phyloP scores from a whole-genome alignment of 2,113 vertebrate species.

The Butastur rufipennis region DNA sequence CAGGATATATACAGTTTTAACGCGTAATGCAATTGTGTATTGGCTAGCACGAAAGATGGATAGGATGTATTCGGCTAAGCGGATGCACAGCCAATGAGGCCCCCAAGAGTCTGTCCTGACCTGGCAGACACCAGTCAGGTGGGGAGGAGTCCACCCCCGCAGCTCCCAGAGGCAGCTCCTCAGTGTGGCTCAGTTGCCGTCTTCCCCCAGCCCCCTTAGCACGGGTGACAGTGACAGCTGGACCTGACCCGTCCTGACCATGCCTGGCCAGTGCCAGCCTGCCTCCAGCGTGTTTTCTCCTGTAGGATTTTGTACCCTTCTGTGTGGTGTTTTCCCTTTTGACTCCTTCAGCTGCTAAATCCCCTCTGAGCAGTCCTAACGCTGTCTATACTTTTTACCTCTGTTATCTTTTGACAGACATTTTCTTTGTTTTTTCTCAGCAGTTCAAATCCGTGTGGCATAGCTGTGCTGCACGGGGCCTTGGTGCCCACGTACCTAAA shows the following conservation, averaged over 20 bases:
- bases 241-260: neutral
- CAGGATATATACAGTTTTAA: neutral
- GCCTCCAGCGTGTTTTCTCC: neutral
- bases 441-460: neutral
- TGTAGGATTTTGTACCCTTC: neutral
- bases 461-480: neutral
- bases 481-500: neutral
- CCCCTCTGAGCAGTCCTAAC: neutral
- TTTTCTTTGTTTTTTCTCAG: neutral
- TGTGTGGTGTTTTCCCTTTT: neutral
- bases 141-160: neutral
- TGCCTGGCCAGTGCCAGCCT: neutral
- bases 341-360: neutral
- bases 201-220: neutral
- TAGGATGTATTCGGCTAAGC: rapidly evolving
- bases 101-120: neutral
- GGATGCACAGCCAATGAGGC: rapidly evolving
- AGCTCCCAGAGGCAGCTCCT: neutral
- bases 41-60: neutral
- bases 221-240: neutral
- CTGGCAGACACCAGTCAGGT: neutral
- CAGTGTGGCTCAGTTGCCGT: rapidly evolving
- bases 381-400: neutral
- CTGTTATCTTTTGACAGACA: neutral
- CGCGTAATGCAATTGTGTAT: neutral